These are phyloP conservation scores for Psilopogon haemacephalus DNA, from an alignment of 2,113 vertebrate genomes.

Conservation along the genomic window DNA sequence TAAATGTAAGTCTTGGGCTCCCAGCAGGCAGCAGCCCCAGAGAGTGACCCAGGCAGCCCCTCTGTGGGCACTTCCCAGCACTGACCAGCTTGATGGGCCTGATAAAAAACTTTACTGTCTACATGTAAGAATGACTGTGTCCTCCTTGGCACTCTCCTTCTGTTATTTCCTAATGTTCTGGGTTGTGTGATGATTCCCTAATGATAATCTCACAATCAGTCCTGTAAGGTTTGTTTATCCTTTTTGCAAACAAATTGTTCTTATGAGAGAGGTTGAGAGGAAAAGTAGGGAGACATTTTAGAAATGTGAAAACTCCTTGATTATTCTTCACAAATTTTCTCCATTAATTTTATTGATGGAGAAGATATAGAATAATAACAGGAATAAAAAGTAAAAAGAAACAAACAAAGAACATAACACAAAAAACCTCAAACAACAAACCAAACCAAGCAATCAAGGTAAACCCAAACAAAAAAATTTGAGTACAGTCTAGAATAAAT, in stretches of 20 bases:
- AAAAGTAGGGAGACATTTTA: background rate
- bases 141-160: background rate
- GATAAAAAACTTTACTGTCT: accelerated
- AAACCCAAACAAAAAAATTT: background rate
- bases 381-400: background rate
- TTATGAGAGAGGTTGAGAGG: background rate
- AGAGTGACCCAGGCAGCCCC: background rate
- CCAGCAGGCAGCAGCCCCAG: background rate
- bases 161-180: background rate
- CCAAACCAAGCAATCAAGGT: too few relatives aligned
- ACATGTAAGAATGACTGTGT: background rate
- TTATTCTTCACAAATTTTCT: background rate
- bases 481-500: background rate
- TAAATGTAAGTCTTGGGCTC: background rate
- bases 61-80: background rate
- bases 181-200: background rate
- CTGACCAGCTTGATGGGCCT: background rate
- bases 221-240: background rate
- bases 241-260: background rate
- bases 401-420: too few relatives aligned
- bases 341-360: background rate
- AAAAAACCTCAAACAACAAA: too few relatives aligned
- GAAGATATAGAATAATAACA: background rate
- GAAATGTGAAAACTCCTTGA: background rate
- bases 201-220: background rate